Evolutionary conservation across 2,888 invertebrate genomes (phyloP), one percentile per base, ranked within the genome.

Genomic region (Pterobdella sp.): DNA sequence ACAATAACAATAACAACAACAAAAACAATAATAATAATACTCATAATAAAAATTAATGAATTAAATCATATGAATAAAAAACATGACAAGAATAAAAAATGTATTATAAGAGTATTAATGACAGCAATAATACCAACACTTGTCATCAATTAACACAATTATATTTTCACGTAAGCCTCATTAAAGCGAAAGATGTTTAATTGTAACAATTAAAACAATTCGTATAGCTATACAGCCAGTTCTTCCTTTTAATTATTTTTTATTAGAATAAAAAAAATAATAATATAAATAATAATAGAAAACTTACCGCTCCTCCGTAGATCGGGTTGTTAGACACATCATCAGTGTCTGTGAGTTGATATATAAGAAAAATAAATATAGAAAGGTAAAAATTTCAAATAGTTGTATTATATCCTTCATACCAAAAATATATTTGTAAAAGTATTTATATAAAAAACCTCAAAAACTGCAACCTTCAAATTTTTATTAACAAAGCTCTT

Each of bases 271-370:
- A 42, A 14, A 7, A 7, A 7, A 42, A 42, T 42, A 42, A 42
- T 42, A 18, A 64, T 64, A n/a, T 14, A 14, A n/a, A 64, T 64
- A n/a, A 64, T 64, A n/a, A 64, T 14, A n/a, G n/a, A n/a, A n/a
- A 26, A 70, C 69, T 42, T 22, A 70, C 70, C 4, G 36, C 26
- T 35, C 68, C 74, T 49, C 74, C 74, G 52, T 74, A 74, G 32
- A 74, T 74, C n/a, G 74, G 74, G 68, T 74, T 74, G n/a, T 36
- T 63, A 34, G 34, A 64, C 7, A 72, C 72, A 26, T 68, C 74
- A 56, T 29, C 34, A n/a, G 69, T 22, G 29, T 49, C 69, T 69
- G 69, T n/a, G n/a, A 0, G 42, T 22, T 18, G n/a, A 18, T 26
- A 56, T 4, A 56, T 32, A 65, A 29, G 4, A 3, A 29, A 32